phyloP scores from a whole-genome alignment of 2,888 invertebrate species.

The Celastrina argiolus region DNA sequence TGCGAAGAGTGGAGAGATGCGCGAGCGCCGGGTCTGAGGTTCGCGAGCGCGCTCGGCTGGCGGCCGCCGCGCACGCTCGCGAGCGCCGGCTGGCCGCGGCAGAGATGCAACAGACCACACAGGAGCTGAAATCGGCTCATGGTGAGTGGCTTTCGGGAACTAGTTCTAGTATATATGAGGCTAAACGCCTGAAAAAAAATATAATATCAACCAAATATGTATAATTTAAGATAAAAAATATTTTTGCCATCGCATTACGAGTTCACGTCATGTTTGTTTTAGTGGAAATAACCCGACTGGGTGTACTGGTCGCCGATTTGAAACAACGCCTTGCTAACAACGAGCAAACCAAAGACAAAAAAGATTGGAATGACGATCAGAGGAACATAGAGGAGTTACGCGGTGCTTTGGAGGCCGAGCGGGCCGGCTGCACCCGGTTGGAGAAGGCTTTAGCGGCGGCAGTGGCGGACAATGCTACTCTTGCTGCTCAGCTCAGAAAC shows the following conservation, averaged over 20 bases:
- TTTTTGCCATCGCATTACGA: no score
- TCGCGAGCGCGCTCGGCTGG: conserved; percentile 63
- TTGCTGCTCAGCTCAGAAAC: conserved; percentile 49
- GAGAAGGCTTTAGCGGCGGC: conserved; percentile 58
- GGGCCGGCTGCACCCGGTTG: conserved; percentile 51
- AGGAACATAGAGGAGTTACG: conserved; percentile 50
- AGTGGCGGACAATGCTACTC: conserved; percentile 53
- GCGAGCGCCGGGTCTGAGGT: conserved; percentile 60
- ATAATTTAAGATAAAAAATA: neutral
- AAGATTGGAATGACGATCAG: conserved; percentile 36
- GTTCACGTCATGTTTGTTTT: neutral
- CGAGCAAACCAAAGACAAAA: conserved; percentile 31
- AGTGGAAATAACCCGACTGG: conserved; percentile 59
- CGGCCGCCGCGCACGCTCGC: conserved; percentile 64
- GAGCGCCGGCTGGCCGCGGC: conserved; percentile 57
- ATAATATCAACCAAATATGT: neutral
- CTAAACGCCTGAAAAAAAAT: no score
- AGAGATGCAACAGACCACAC: conserved; percentile 52
- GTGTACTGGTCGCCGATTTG: conserved; percentile 48
- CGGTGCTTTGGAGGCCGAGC: conserved; percentile 55
- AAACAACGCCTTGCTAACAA: conserved; percentile 42
- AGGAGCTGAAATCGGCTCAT: conserved; percentile 55
- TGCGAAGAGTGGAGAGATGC: conserved; percentile 60
- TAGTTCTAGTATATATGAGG: neutral
- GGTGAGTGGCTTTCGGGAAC: conserved; percentile 38